phyloP scores from a whole-genome alignment of 2,113 vertebrate species.

The Megaceryle torquata region DNA sequence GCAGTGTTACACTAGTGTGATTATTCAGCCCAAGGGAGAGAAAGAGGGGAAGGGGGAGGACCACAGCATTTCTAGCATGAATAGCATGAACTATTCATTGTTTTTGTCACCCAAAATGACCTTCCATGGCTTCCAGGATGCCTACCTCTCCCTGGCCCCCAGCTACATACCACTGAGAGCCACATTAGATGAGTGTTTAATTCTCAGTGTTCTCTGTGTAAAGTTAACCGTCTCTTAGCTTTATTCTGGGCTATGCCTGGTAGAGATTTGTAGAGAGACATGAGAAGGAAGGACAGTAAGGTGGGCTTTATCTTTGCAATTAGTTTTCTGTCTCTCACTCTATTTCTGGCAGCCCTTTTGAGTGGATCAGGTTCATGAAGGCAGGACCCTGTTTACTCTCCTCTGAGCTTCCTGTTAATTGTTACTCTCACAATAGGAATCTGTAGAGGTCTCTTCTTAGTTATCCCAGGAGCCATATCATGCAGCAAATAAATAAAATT shows the following conservation, averaged over 20 bases:
- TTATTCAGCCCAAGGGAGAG: slow-evolving; percentile 62
- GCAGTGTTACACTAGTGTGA: slow-evolving; percentile 32
- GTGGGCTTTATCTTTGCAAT: background rate
- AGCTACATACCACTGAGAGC: slow-evolving; percentile 38
- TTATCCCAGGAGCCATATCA: background rate
- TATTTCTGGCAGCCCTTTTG: background rate
- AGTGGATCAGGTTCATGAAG: background rate
- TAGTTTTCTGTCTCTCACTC: background rate
- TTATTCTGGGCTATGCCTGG: background rate
- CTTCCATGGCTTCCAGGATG: slow-evolving; percentile 61
- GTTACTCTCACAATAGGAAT: background rate
- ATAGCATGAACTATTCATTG: slow-evolving; percentile 57
- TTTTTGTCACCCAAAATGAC: slow-evolving; percentile 62
- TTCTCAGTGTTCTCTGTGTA: background rate
- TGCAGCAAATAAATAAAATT: background rate
- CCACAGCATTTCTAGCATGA: slow-evolving; percentile 53
- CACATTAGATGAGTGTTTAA: slow-evolving; percentile 15
- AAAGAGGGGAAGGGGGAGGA: slow-evolving; percentile 22
- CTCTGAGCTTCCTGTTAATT: background rate
- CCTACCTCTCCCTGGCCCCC: slow-evolving; percentile 60
- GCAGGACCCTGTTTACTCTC: background rate
- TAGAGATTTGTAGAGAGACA: background rate
- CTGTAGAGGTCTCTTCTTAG: background rate
- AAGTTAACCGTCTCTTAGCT: slow-evolving; percentile 35
- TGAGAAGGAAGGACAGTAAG: background rate